phyloP scores from a whole-genome alignment of 2,113 vertebrate genomes.

The Ranitomeya variabilis region DNA sequence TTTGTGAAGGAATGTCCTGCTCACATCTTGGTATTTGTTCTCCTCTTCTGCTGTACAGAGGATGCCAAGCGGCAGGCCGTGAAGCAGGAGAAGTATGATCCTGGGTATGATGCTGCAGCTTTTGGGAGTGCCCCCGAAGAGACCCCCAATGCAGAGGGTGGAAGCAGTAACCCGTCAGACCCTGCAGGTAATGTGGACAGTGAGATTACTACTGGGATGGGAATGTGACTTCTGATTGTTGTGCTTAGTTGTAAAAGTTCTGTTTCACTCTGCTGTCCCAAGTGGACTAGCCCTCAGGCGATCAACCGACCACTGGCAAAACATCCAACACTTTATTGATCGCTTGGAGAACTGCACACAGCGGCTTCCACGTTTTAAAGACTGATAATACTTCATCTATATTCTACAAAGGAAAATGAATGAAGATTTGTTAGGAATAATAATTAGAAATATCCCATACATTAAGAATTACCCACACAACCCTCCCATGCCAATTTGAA shows the following conservation, averaged over 20 bases:
- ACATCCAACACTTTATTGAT: neutral
- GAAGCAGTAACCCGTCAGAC: slow-evolving; percentile 77
- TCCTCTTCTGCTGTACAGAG: slow-evolving; percentile 74
- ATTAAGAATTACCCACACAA: too few relatives aligned
- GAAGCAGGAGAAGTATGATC: slow-evolving; percentile 95
- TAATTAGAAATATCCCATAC: too few relatives aligned
- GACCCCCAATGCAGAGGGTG: slow-evolving; percentile 64
- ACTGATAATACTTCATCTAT: too few relatives aligned
- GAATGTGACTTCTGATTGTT: too few relatives aligned
- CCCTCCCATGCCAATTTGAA: too few relatives aligned
- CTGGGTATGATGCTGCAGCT: slow-evolving; percentile 91
- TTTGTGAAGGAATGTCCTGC: too few relatives aligned
- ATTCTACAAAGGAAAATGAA: too few relatives aligned
- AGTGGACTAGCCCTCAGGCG: too few relatives aligned
- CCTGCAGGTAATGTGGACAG: slow-evolving; percentile 71
- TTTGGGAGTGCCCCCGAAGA: slow-evolving; percentile 82
- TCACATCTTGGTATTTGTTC: neutral
- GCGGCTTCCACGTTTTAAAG: neutral
- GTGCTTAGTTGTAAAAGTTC: too few relatives aligned
- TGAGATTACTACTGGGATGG: neutral
- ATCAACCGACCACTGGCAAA: neutral
- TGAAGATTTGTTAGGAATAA: too few relatives aligned
- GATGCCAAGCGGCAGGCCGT: slow-evolving; percentile 95
- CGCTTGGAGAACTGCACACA: neutral
- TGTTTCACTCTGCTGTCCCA: too few relatives aligned